Evolutionary conservation across 2,797 vertebrate genomes (phyloP), one percentile per base, ranked within the genome.

Genomic region (Gymnodraco acuticeps): DNA sequence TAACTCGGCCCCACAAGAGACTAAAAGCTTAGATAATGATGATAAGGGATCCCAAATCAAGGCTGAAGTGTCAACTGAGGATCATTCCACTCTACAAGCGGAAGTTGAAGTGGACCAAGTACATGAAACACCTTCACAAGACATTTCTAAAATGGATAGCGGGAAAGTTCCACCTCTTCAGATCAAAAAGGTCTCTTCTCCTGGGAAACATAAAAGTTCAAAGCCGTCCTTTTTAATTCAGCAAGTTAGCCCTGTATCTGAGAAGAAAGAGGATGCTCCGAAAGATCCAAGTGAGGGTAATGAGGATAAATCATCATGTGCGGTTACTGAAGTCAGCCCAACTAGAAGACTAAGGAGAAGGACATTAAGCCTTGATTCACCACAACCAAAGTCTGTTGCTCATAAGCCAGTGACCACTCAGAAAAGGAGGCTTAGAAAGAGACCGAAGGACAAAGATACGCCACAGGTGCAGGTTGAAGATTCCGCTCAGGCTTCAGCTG

Each of bases 141-240:
- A 93, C 74, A 65, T 73, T 1, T 63, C 71, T 31, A 90, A 88
- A 81, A 80, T n/a, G 0, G 92, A 93, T 27, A 73, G 64, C 1
- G 91, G 58, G 41, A 93, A 95, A 86, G 77, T 93, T 46, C 95
- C 93, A 38, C 93, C 94, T n/a, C 91, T 95, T 80, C 95, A 96
- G 82, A 95, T 95, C 47, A 96, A 95, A 84, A 93, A 95, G 70
- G 93, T 95, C 20, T 94, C 93, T 15, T 96, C 95, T 67, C 95
- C 95, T 16, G 91, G 92, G 45, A 95, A 94, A 85, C 89, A 82
- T 60, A 94, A 91, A 85, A 93, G 91, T 77, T 92, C 93, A 63
- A 96, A 95, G 81, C 94, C 94, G 9, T 94, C 95, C 17, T 94
- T 95, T 90, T 90, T 94, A 73, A 91, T 95, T 82, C 94, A 94